Base-by-base conservation (phyloP, 2,888 invertebrate species). In the Pantelozetes paolii region DNA sequence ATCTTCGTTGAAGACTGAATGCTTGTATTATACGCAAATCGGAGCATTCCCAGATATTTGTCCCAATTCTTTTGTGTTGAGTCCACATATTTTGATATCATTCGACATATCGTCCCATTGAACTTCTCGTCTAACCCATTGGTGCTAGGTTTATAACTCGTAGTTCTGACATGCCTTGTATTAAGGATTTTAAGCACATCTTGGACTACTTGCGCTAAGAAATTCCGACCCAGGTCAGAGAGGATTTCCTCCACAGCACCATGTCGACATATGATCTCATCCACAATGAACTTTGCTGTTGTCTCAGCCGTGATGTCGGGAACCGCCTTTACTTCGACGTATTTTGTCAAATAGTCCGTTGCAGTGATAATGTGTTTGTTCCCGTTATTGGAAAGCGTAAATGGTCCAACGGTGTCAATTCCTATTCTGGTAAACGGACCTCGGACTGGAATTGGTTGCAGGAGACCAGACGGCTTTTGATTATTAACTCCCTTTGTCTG, bases 21-120 rank as follows among this genome's bases (percentile, higher is more conserved):
- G 5, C 75, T 57, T 1, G 77, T 76, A 50, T 78, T 78, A 30
- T 78, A 77, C 9, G 78, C 77, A 71, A 78, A 78, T 0, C 48
- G 42, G 1, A 75, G 54, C 5, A 76, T 26, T 0, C 72, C 72
- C 0, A 79, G n/a, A n/a, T 71, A 69, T 15, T 59, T 2, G 13
- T 32, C 62, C 79, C 79, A 79, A 9, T 77, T 71, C 3, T 26
- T 67, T 23, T 77, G 77, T 0, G 23, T n/a, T 11, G 36, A 15
- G n/a, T 67, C 57, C 9, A 78, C 75, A 32, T 76, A 78, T 23
- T 64, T 72, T 0, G 75, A 71, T 0, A 79, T 15, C 77, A 78
- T 77, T 5, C 57, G 57, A 0, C 73, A 75, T 13, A 79, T 13
- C 0, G 77, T 77, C 18, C 70, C 50, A 50, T 79, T 74, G 13